These are phyloP conservation scores for Stomatorhinus walkeri DNA, from an alignment of 2,797 vertebrate genomes.

Conservation along the genomic window DNA sequence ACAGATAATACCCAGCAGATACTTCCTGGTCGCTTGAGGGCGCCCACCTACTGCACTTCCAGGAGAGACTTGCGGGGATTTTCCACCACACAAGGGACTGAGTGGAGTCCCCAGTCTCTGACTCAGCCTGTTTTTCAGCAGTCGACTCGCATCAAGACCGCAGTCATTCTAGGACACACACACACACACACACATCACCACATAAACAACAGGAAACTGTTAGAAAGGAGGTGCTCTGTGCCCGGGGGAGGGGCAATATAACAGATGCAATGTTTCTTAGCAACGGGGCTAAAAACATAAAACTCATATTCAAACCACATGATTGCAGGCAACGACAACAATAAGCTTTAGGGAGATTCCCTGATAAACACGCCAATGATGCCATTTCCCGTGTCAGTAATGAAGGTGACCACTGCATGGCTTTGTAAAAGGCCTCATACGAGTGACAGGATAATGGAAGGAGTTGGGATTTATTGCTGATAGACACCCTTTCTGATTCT, in stretches of 20 bases:
- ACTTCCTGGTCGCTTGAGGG: not conserved
- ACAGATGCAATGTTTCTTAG: not conserved
- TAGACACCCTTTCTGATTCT: not conserved
- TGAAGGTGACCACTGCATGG: not conserved
- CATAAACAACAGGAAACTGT: constrained; percentile 12
- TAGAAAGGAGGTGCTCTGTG: not conserved
- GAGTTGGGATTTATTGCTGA: not conserved
- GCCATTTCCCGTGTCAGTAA: not conserved
- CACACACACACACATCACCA: not conserved
- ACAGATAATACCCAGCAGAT: not conserved
- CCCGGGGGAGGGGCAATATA: not conserved
- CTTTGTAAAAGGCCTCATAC: not conserved
- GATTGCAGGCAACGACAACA: not conserved
- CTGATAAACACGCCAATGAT: not conserved
- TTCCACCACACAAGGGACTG: not conserved
- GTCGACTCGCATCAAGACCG: not conserved
- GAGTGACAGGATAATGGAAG: not conserved
- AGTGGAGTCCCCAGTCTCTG: not conserved
- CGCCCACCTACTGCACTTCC: not conserved
- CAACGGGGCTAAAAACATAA: not conserved
- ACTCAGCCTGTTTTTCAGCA: not conserved
- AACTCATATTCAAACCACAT: not conserved
- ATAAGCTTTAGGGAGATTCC: not conserved
- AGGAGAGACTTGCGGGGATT: constrained; percentile 11
- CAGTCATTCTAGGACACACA: not conserved